These are phyloP conservation scores for Yponomeuta malinellus DNA, from an alignment of 2,888 invertebrate species.

Conservation along the genomic window DNA sequence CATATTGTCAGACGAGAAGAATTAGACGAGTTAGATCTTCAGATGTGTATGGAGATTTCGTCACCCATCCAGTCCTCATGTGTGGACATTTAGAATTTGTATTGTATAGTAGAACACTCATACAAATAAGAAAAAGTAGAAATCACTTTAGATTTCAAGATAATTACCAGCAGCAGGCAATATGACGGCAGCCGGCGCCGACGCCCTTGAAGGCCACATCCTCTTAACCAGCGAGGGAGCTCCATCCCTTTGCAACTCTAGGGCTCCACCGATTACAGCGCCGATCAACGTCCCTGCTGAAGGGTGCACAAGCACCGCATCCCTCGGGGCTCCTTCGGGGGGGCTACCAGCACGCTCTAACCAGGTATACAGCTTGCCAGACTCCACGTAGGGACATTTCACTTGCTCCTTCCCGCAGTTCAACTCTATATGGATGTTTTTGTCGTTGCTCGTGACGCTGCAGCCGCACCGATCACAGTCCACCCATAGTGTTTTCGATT, in stretches of 20 bases:
- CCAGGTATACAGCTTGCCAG: slow-evolving; percentile 50
- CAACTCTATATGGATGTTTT: slow-evolving; percentile 65
- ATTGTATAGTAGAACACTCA: too few species aligned
- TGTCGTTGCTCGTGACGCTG: slow-evolving; percentile 75
- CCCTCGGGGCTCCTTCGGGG: slow-evolving; percentile 54
- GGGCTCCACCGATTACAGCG: slow-evolving; percentile 57
- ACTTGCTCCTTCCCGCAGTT: slow-evolving; percentile 69
- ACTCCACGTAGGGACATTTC: slow-evolving; percentile 60
- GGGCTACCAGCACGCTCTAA: slow-evolving; percentile 48
- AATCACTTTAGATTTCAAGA: too few species aligned
- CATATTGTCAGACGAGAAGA: too few species aligned
- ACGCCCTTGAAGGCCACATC: slow-evolving; percentile 66
- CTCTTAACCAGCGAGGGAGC: slow-evolving; percentile 56
- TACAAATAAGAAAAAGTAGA: too few species aligned
- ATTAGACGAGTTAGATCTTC: too few species aligned
- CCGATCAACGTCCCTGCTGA: slow-evolving; percentile 54
- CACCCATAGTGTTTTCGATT: slow-evolving; percentile 75
- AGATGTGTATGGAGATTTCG: too few species aligned
- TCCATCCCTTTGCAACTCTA: slow-evolving; percentile 49
- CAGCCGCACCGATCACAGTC: slow-evolving; percentile 78
- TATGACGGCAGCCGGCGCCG: slow-evolving; percentile 61
- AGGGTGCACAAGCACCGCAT: slow-evolving; percentile 59
- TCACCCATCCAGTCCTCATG: too few species aligned
- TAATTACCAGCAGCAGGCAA: slow-evolving; percentile 55
- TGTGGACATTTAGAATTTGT: too few species aligned